phyloP scores from a whole-genome alignment of 2,888 invertebrate genomes.

The Polydrusus pterygomalis region DNA sequence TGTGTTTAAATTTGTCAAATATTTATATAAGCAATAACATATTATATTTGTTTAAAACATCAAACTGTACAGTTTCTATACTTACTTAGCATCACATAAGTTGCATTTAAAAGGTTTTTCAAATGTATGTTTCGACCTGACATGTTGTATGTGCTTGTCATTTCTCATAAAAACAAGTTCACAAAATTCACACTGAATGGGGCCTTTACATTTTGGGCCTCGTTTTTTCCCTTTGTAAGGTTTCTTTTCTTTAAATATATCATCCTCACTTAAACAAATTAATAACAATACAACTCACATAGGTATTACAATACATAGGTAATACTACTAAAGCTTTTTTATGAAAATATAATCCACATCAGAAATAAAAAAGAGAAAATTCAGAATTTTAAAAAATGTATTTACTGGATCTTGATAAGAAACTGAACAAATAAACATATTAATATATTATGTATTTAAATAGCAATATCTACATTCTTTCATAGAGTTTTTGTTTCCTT shows the following conservation, averaged over 20 bases:
- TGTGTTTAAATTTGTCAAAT: too few species aligned
- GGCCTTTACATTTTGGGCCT: conserved; percentile 57
- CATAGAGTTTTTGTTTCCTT: neutral
- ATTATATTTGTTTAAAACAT: neutral
- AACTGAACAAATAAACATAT: too few species aligned
- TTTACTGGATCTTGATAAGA: too few species aligned
- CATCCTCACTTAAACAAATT: conserved; percentile 36
- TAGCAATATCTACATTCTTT: too few species aligned
- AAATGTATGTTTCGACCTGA: conserved; percentile 63
- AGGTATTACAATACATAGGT: too few species aligned
- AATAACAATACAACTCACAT: too few species aligned
- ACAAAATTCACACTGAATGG: conserved; percentile 61
- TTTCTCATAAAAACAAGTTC: conserved; percentile 61
- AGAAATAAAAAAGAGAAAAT: neutral
- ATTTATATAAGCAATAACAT: too few species aligned
- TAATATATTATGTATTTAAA: too few species aligned
- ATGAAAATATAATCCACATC: too few species aligned
- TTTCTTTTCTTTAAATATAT: conserved; percentile 38
- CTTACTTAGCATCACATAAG: conserved; percentile 61
- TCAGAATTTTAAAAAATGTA: neutral
- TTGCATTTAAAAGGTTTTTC: conserved; percentile 64
- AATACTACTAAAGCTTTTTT: too few species aligned
- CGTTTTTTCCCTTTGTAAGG: conserved; percentile 49
- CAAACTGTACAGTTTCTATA: neutral
- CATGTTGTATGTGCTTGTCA: conserved; percentile 61